A percentile compares a stretch with the other conserved stretches of the same genome.
Conservation (phyloP, 37 sponge, comb jelly and placozoan genomes). For the Chondrilla cf. caribensis region DNA sequence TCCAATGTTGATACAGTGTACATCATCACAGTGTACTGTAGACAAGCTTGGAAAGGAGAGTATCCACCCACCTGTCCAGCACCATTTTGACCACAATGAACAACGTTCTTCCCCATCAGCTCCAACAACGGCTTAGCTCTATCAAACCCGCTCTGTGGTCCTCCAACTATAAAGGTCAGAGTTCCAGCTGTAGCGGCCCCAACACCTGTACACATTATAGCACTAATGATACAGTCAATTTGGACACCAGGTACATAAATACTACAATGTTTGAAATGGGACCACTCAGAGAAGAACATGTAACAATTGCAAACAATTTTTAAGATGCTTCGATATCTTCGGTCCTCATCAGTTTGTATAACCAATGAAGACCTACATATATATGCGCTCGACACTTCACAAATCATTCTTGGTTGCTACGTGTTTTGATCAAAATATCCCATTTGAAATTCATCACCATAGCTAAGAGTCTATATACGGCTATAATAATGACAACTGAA, state of each 20-base stretch:
- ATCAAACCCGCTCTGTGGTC: conserved; percentile 56
- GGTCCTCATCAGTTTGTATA: too few relatives aligned
- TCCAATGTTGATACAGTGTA: too few relatives aligned
- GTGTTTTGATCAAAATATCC: too few relatives aligned
- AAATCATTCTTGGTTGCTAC: too few relatives aligned
- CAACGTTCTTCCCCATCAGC: conserved; percentile 90
- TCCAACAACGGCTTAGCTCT: conserved; percentile 77
- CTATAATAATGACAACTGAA: too few relatives aligned
- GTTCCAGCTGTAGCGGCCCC: conserved; percentile 81
- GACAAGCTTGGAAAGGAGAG: too few relatives aligned
- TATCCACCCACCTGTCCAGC: conserved; percentile 47
- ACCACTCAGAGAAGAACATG: background rate
- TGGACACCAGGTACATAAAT: background rate
- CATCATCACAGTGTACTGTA: too few relatives aligned
- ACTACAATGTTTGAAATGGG: background rate
- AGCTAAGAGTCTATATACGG: too few relatives aligned
- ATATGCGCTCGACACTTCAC: too few relatives aligned
- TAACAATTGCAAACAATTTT: background rate
- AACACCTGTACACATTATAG: conserved; percentile 65
- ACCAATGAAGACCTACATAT: too few relatives aligned
- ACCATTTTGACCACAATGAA: conserved; percentile 90
- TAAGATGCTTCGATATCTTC: too few relatives aligned
- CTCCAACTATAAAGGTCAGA: conserved; percentile 97
- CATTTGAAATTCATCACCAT: too few relatives aligned
- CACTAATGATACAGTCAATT: background rate